Evolutionary conservation across 2,888 invertebrate genomes (phyloP).

Genomic region (Pollenia angustigena): DNA sequence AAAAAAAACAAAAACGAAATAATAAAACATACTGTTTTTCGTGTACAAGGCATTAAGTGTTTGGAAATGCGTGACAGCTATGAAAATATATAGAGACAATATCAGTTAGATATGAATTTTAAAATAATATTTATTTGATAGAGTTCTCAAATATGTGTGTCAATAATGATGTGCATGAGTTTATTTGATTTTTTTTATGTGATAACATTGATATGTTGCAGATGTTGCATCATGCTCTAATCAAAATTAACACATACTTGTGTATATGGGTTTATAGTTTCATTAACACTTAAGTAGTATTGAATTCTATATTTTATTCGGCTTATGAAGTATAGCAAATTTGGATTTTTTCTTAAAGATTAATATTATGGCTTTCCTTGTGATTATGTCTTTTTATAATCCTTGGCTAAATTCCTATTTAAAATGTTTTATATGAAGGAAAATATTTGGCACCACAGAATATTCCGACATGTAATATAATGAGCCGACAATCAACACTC

Average conservation of each 20-base stretch:
- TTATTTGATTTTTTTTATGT: constrained; percentile 14
- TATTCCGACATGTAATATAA: too few relatives aligned
- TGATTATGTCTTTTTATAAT: too few relatives aligned
- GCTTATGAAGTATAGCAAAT: constrained; percentile 54
- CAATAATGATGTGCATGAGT: constrained; percentile 26
- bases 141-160: constrained; percentile 18
- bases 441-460: too few relatives aligned
- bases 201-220: constrained; percentile 63
- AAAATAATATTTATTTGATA: constrained; percentile 63
- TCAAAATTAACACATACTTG: constrained; percentile 55
- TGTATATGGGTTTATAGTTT: constrained; percentile 28
- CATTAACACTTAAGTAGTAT: constrained; percentile 59
- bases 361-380: not conserved
- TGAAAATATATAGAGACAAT: constrained; percentile 67
- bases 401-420: too few relatives aligned
- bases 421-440: too few relatives aligned
- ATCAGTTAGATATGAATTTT: constrained; percentile 50
- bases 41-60: constrained; percentile 61
- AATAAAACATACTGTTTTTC: constrained; percentile 74
- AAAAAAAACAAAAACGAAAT: constrained; percentile 74
- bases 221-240: constrained; percentile 68
- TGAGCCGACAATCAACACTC: too few relatives aligned
- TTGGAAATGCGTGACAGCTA: constrained; percentile 79
- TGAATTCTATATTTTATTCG: not conserved
- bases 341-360: not conserved